Evolutionary conservation across 2,888 invertebrate genomes (phyloP).

Genomic region (Thelaira solivaga): DNA sequence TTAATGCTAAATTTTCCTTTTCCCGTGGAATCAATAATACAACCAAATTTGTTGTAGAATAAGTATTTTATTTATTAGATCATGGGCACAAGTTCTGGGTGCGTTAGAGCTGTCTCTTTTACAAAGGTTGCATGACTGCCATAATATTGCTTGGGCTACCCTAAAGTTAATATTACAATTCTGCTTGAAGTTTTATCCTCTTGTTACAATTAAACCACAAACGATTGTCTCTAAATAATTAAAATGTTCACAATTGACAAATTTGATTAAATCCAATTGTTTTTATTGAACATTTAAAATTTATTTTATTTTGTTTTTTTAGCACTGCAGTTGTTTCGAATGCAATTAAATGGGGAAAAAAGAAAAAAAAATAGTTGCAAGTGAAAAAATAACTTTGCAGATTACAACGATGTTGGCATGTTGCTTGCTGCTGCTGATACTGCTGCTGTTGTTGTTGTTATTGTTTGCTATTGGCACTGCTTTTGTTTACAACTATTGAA

Average conservation of each 20-base stretch:
- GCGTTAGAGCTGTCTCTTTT: no score
- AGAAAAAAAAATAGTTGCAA: no score
- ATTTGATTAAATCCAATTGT: slow-evolving; percentile 72
- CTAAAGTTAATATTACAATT: no score
- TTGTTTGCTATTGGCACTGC: no score
- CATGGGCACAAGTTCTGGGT: no score
- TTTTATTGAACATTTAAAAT: slow-evolving; percentile 53
- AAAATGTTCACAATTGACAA: slow-evolving; percentile 72
- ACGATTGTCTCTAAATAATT: slow-evolving; percentile 73
- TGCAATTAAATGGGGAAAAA: not conserved
- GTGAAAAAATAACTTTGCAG: slow-evolving; percentile 28
- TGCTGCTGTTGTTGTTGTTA: slow-evolving; percentile 16
- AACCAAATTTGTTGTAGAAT: no score
- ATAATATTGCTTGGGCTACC: no score
- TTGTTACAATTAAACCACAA: slow-evolving; percentile 63
- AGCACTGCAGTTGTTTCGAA: not conserved
- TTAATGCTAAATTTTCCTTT: no score
- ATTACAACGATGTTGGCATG: slow-evolving; percentile 8
- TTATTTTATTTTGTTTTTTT: not conserved
- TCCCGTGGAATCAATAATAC: no score
- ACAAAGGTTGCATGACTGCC: no score
- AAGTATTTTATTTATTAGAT: no score
- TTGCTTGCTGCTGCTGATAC: slow-evolving; percentile 13
- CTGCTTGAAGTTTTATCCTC: not conserved
- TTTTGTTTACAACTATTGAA: slow-evolving; percentile 16